Base-by-base conservation (phyloP, 2,888 invertebrate species). In the Rhingia campestris region DNA sequence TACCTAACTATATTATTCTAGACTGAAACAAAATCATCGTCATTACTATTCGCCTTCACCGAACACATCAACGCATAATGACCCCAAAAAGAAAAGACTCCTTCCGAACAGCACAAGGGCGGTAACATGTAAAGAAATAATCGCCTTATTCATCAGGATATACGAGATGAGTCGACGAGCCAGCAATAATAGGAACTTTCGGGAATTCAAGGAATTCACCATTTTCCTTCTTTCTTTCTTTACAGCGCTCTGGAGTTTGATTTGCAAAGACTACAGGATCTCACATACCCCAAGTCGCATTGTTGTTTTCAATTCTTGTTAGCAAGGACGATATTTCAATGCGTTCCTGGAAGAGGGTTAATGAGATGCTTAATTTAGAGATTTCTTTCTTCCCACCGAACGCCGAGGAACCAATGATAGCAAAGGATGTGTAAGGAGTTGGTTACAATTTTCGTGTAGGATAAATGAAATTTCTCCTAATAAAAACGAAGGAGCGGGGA, bases 161-260 rank as follows among this genome's bases (percentile, higher is more conserved):
- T 64, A 81, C 58, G 30, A n/a, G n/a, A 22, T 2, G 22, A 22
- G 22, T 22, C 22, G 22, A 22, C 22, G 22, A 22, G 22, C 22
- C 58, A 64, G 47, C 59, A 64, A 76, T 70, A 70, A 75, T 64
- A 81, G 64, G 45, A 75, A 70, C 37, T 75, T 75, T 70, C 58
- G 9, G 81, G 75, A 70, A 80, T 80, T 72, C 59, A 4, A 35
- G 33, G 66, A 80, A 80, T 80, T 59, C 73, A 73, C 49, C 53
- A 58, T 69, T 76, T 67, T 12, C 53, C 59, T 59, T 81, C 64
- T 74, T 22, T 22, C 22, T 22, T 22, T 22, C 22, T 63, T 64
- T 43, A 69, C 69, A 75, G 58, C 70, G 41, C 3, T 7, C 6
- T 39, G 63, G 39, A 33, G 30, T 47, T 53, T 61, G 54, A 33